A percentile compares a stretch with the other conserved stretches of the same genome.
These are phyloP conservation scores for Crypturellus tataupa DNA, from an alignment of 2,797 vertebrate species.

Conservation along the genomic window DNA sequence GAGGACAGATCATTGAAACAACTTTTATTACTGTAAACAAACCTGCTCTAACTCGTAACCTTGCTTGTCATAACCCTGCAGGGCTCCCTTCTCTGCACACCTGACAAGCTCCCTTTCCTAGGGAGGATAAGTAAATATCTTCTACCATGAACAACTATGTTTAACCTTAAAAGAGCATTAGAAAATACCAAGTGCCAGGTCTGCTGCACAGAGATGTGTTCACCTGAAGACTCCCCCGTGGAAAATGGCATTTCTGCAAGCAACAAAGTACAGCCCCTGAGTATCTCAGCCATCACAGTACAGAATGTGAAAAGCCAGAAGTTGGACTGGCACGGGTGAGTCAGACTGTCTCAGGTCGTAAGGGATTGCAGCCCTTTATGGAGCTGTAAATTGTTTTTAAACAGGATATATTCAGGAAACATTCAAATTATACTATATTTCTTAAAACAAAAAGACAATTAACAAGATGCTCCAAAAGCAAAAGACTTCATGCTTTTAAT, in stretches of 20 bases:
- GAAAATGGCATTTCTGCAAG: background rate
- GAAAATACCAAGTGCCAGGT: background rate
- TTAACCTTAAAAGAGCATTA: constrained; percentile 27
- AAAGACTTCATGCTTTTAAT: background rate
- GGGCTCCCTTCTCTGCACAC: background rate
- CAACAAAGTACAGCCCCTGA: background rate
- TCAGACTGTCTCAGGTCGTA: background rate
- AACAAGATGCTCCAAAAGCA: background rate
- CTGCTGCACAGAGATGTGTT: background rate
- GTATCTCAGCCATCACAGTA: background rate
- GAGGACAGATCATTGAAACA: background rate
- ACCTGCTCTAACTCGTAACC: background rate
- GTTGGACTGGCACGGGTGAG: no score
- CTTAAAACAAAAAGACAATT: background rate
- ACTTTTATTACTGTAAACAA: background rate
- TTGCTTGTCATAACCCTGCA: background rate
- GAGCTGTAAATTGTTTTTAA: background rate
- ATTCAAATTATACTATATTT: background rate
- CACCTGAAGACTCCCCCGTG: background rate
- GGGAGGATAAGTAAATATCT: background rate
- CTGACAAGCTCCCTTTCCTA: background rate
- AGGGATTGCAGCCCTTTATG: background rate
- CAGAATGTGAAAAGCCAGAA: background rate
- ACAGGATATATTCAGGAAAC: background rate
- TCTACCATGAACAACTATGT: background rate